phyloP scores from a whole-genome alignment of 2,888 invertebrate species.

The Eumacrocentrus americanus region DNA sequence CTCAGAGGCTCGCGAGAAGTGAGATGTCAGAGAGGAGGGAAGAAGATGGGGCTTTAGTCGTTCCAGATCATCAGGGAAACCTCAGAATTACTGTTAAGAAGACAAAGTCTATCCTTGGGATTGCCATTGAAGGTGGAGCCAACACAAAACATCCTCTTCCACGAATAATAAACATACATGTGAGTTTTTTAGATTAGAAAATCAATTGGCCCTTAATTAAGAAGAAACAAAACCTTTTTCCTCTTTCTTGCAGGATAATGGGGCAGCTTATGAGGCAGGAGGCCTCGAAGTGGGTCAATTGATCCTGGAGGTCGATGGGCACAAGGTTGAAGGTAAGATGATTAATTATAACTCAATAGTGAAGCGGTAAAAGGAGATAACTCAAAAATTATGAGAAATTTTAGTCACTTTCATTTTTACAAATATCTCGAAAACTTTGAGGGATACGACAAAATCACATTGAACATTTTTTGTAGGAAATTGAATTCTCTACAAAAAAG shows the following conservation, averaged over 20 bases:
- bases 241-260: conserved; percentile 76
- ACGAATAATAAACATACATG: conserved; percentile 95
- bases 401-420: no score
- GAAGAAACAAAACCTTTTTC: no score
- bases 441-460: no score
- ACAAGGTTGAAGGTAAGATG: conserved; percentile 66
- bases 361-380: no score
- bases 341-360: no score
- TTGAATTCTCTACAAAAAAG: not conserved
- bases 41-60: conserved; percentile 77
- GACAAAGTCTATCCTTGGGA: conserved; percentile 91
- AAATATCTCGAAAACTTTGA: no score
- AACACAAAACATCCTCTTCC: conserved; percentile 95
- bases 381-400: no score
- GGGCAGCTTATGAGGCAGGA: conserved; percentile 91
- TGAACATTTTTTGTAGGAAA: not conserved
- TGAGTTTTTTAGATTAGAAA: conserved; percentile 63
- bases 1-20: conserved; percentile 52
- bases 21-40: conserved; percentile 60
- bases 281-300: conserved; percentile 93
- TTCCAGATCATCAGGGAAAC: conserved; percentile 86
- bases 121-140: conserved; percentile 96
- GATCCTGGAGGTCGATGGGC: conserved; percentile 90
- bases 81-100: conserved; percentile 89
- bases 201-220: not conserved